Conservation (phyloP, 2,888 invertebrate genomes). For the Sinohyriopsis cumingii region DNA sequence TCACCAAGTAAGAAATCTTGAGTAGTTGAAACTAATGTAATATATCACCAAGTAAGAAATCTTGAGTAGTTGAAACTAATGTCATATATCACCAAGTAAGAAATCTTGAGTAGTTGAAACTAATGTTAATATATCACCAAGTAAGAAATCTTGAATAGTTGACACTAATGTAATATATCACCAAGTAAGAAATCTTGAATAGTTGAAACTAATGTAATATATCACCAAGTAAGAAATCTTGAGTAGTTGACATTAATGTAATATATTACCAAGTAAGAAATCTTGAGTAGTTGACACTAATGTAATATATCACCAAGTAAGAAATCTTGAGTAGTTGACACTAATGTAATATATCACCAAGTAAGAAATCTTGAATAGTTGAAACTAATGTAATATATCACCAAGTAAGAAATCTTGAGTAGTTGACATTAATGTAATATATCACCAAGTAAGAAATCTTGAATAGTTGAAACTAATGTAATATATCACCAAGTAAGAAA, state of each 20-base stretch:
- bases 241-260: no score
- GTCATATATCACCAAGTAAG: conserved; percentile 41
- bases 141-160: conserved; percentile 27
- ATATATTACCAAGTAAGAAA: conserved; percentile 42
- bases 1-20: conserved; percentile 39
- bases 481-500: conserved; percentile 42
- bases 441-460: conserved; percentile 39
- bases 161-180: conserved; percentile 4
- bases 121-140: conserved; percentile 22
- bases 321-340: neutral
- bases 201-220: conserved; percentile 1
- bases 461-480: no score
- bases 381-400: conserved; percentile 5
- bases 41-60: conserved; percentile 42
- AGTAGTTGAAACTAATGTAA: no score
- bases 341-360: conserved; percentile 21
- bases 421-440: neutral
- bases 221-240: conserved; percentile 39
- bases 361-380: conserved; percentile 27
- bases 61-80: no score
- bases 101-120: no score
- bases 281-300: no score
- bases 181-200: conserved; percentile 37
- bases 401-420: conserved; percentile 38
- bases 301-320: conserved; percentile 39